Percentiles rank a stretch among this genome's conserved stretches.
Evolutionary conservation across 2,113 vertebrate genomes (phyloP).

Genomic region (Chloebia gouldiae): DNA sequence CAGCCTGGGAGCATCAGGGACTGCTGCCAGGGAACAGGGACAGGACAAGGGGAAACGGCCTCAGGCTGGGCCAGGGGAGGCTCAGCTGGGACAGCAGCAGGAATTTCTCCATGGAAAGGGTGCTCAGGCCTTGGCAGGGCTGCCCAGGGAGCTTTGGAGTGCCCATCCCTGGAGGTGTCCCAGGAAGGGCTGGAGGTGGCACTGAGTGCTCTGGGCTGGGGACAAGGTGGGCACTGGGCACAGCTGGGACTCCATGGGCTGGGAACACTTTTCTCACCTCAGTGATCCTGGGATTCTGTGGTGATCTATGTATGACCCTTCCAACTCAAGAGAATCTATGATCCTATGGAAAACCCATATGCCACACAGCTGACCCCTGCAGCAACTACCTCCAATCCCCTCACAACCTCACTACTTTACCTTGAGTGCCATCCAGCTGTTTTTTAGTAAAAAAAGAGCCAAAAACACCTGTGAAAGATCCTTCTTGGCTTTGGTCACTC

Average conservation of each 20-base stretch:
- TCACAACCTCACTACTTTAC: background rate
- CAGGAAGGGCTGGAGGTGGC: background rate
- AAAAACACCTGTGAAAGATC: background rate
- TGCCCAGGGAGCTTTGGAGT: background rate
- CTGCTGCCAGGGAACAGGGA: background rate
- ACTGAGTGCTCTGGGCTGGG: background rate
- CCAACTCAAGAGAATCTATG: background rate
- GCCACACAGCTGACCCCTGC: rapidly evolving
- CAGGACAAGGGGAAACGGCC: background rate
- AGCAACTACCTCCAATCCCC: background rate
- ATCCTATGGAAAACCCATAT: background rate
- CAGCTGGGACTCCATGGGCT: rapidly evolving
- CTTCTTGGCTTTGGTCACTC: background rate
- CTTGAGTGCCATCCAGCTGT: background rate
- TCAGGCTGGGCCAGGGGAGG: background rate
- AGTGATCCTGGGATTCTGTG: background rate
- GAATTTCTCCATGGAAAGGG: background rate
- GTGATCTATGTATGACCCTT: background rate
- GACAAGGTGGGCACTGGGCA: background rate
- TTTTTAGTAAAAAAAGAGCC: background rate
- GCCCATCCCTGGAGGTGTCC: background rate
- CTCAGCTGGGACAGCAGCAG: background rate
- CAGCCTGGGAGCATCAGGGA: rapidly evolving
- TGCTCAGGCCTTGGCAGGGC: background rate
- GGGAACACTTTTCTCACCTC: rapidly evolving